These are phyloP conservation scores for Oophaga pumilio DNA, from an alignment of 2,113 vertebrate species.

Conservation along the genomic window DNA sequence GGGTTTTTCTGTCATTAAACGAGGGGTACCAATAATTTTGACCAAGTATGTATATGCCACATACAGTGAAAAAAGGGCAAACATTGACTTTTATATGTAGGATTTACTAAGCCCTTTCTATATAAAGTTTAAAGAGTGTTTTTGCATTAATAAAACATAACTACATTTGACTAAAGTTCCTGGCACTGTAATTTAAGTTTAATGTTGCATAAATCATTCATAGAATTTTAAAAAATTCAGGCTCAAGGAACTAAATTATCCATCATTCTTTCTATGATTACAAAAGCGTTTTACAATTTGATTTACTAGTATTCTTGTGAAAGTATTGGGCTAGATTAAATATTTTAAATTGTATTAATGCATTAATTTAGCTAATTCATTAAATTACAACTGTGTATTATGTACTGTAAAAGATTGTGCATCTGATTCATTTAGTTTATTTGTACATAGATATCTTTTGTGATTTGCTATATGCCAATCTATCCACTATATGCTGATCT, in stretches of 20 bases:
- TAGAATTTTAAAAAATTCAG: conserved; percentile 26
- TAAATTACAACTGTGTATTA: neutral
- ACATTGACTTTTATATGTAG: neutral
- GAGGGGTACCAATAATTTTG: no score
- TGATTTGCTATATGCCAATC: no score
- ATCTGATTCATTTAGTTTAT: no score
- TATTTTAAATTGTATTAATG: neutral
- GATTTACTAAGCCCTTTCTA: neutral
- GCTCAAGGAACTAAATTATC: conserved; percentile 28
- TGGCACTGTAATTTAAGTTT: conserved; percentile 45
- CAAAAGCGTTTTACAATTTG: neutral
- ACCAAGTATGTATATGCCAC: no score
- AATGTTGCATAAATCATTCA: conserved; percentile 45
- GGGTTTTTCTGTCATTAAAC: no score
- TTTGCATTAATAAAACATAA: conserved; percentile 48
- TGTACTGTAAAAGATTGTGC: neutral
- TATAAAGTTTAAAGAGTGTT: conserved; percentile 36
- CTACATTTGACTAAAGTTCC: conserved; percentile 33
- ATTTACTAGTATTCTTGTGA: neutral
- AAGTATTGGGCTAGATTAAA: neutral
- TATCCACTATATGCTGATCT: no score
- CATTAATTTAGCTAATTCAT: neutral
- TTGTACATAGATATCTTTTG: no score
- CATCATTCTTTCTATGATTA: conserved; percentile 26
- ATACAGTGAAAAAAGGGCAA: neutral